Base-by-base conservation (phyloP, 2,888 invertebrate genomes). In the Drosophila neutralis region DNA sequence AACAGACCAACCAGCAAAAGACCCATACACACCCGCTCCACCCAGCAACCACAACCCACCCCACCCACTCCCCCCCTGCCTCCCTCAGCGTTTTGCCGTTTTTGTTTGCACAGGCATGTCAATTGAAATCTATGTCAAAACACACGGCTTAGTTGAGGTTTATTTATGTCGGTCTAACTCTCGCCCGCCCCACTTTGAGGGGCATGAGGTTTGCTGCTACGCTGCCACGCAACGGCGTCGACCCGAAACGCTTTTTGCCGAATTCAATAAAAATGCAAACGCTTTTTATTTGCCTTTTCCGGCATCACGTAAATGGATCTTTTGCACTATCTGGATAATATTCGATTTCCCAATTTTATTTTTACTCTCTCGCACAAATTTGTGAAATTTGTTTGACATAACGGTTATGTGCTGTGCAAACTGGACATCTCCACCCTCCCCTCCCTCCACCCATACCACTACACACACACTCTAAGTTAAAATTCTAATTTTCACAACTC, bases 61-160 rank as follows among this genome's bases (percentile, higher is more conserved):
- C 21, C 36, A n/a, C 1, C 49, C 29, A 10, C 61, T 13, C 13
- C 24, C 31, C 54, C 31, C 24, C 11, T 29, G 15, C 5, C 24
- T 31, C 10, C 8, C 13, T 58, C 15, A 42, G 24, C 63, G 48
- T 69, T 75, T 29, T 73, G 68, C 64, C 51, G 70, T 58, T 59
- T 58, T 65, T 88, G 89, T 90, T 90, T 90, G 78, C 83, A 76
- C 75, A 86, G 74, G 69, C 75, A 88, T 83, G 86, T 89, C 86
- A 90, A 90, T 87, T 90, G 86, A 87, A 87, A 87, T 87, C 89
- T 90, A 89, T 90, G 90, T 90, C 90, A 90, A 86, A 86, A 86
- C 87, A 86, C 83, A 90, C 83, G 80, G 80, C 89, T 86, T 88
- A 90, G 87, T 86, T 86, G 89, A 90, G 90, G 90, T 86, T 90